These are phyloP conservation scores for Zalophus californianus DNA, from an alignment of 2,797 vertebrate species.

Conservation along the genomic window DNA sequence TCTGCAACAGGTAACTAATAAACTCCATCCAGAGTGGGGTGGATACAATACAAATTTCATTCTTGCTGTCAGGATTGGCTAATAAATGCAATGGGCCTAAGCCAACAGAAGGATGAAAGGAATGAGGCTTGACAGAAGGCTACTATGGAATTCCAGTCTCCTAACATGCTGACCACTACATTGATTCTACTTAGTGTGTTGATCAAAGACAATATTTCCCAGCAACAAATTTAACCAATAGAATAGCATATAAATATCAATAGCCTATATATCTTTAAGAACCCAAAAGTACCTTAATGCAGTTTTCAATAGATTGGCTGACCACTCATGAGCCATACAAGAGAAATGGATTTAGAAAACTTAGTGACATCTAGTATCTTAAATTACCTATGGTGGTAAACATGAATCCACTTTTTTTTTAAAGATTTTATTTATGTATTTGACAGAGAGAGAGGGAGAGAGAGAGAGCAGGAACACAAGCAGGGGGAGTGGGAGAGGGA, in stretches of 20 bases:
- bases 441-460: no score
- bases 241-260: conserved; percentile 49
- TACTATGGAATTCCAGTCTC: neutral
- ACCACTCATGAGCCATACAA: conserved; percentile 49
- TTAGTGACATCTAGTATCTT: conserved; percentile 43
- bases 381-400: neutral
- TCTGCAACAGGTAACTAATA: neutral
- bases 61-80: neutral
- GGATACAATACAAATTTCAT: neutral
- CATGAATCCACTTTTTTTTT: conserved; percentile 40
- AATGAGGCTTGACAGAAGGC: conserved; percentile 37
- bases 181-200: conserved; percentile 58
- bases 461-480: no score
- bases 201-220: conserved; percentile 48
- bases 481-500: no score
- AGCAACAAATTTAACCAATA: conserved; percentile 55
- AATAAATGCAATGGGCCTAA: neutral
- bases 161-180: conserved; percentile 65
- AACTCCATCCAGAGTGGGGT: neutral
- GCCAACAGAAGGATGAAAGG: neutral
- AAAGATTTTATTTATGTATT: no score
- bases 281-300: conserved; percentile 44
- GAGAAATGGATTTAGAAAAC: conserved; percentile 55
- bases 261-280: conserved; percentile 31
- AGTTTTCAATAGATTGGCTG: conserved; percentile 69